Evolutionary conservation across 2,113 vertebrate genomes (phyloP).

Genomic region (Delphinapterus leucas): DNA sequence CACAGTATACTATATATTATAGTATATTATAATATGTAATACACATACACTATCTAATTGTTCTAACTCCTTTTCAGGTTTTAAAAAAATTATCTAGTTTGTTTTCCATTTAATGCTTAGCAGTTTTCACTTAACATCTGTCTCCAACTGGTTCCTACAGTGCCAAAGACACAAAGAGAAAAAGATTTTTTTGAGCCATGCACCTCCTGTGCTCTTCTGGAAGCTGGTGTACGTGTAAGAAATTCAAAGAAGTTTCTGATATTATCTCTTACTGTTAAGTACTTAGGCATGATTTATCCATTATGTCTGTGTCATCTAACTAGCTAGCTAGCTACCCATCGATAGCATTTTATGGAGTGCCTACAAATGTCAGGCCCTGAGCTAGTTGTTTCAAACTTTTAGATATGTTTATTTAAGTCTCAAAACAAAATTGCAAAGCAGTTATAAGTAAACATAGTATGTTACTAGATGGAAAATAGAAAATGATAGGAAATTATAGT

Average conservation of each 20-base stretch:
- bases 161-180: not conserved
- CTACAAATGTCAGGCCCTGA: not conserved
- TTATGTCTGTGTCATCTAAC: not conserved
- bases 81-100: not conserved
- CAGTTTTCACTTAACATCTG: not conserved
- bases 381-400: not conserved
- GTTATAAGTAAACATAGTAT: not conserved
- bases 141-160: not conserved
- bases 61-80: not conserved
- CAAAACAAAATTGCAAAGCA: not conserved
- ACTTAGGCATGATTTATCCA: not conserved
- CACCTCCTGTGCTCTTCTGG: not conserved
- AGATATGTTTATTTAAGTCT: not conserved
- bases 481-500: not conserved
- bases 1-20: not conserved
- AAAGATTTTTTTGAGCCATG: not conserved
- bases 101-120: not conserved
- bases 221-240: not conserved
- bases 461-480: not conserved
- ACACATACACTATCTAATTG: not conserved
- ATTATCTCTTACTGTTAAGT: not conserved
- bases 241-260: not conserved
- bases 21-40: too few relatives aligned
- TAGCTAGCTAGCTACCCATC: not conserved
- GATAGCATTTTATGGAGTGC: not conserved